Base-by-base conservation (phyloP, 2,888 invertebrate species). In the Eupithecia dodoneata region DNA sequence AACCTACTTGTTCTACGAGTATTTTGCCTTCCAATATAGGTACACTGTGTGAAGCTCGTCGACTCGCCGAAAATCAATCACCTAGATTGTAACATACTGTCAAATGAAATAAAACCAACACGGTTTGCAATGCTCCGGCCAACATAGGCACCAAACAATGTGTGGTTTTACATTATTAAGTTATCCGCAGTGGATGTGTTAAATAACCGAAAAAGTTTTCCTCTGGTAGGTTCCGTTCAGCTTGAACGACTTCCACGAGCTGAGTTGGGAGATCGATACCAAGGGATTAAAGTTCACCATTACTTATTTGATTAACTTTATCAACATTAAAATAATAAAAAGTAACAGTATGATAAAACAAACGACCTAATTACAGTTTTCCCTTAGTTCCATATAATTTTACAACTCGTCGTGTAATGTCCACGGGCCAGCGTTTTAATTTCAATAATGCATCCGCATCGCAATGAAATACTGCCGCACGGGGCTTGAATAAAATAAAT, bases 381-480 rank as follows among this genome's bases (percentile, higher is more conserved):
- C 76, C 71, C 71, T 76, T 76, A 72, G 55, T 74, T 74, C 72
- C 76, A 75, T 74, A 70, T 81, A 80, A 80, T 82, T 77, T 79
- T 79, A 72, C 75, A 72, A 70, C 71, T 45, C 79, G 73, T 72
- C 78, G 55, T 71, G 74, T 75, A 81, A 82, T 79, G 78, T 82
- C 80, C 82, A 80, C 81, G 79, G 30, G 63, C 77, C 77, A 73
- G 72, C 78, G 77, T 81, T 82, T 82, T 82, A 81, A 82, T 82
- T 82, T 80, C 78, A 82, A 81, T 81, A 82, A 82, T 82, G 81
- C 81, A 81, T 82, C 79, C 80, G 74, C 80, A 78, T 76, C 66
- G 78, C 77, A 66, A 79, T 81, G 78, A 81, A 77, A 81, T 81
- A 82, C 77, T 77, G 74, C 76, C 73, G 71, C 73, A 59, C 71